Conservation (phyloP, 2,797 vertebrate species). For the Myripristis jacobus region DNA sequence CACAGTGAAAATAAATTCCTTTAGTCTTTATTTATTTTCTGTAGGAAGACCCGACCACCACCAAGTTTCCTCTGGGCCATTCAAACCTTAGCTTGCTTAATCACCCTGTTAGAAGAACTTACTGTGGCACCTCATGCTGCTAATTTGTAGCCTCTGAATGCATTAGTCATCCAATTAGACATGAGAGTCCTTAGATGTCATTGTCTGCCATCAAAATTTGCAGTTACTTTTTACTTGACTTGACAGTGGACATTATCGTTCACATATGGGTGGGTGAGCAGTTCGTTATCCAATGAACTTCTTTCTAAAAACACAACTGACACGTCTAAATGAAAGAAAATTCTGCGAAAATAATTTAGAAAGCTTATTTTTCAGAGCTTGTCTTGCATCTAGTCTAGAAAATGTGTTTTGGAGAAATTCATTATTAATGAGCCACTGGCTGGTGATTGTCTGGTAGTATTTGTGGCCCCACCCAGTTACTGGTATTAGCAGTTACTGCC, state of each 20-base stretch:
- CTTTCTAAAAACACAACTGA: too few relatives aligned
- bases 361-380: too few relatives aligned
- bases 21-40: constrained; percentile 78
- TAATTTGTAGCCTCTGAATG: constrained; percentile 50
- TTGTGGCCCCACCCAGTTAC: too few relatives aligned
- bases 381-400: too few relatives aligned
- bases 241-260: constrained; percentile 4
- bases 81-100: constrained; percentile 70
- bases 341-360: too few relatives aligned
- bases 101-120: constrained; percentile 57
- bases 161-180: constrained; percentile 30
- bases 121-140: constrained; percentile 45
- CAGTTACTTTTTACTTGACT: constrained; percentile 6
- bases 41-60: constrained; percentile 72
- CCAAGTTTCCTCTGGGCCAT: constrained; percentile 71
- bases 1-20: constrained; percentile 75
- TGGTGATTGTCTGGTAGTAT: too few relatives aligned
- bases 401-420: too few relatives aligned
- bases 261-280: too few relatives aligned
- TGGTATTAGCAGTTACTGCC: too few relatives aligned
- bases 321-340: too few relatives aligned
- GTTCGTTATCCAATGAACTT: too few relatives aligned
- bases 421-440: too few relatives aligned
- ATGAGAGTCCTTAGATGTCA: constrained; percentile 1
- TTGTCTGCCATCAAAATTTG: constrained; percentile 1